These are phyloP conservation scores for Ostrea denselamellosa DNA, from an alignment of 1,140 invertebrate genomes.

Conservation along the genomic window DNA sequence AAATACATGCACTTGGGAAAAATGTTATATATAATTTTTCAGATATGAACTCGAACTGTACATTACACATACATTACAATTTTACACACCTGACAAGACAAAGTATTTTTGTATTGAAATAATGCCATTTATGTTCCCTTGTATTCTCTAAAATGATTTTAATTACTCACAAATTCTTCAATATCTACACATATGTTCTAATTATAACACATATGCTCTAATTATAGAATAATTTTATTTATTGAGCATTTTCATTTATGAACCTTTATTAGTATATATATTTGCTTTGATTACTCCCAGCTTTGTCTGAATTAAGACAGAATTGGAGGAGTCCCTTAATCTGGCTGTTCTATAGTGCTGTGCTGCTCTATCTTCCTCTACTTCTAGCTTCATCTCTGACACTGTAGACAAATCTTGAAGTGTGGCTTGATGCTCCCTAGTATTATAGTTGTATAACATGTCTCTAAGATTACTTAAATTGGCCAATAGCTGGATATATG, in stretches of 20 bases:
- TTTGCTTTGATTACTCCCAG: not conserved
- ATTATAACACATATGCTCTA: too few relatives aligned
- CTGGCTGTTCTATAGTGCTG: not conserved
- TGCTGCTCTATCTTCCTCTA: not conserved
- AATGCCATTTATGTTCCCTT: not conserved
- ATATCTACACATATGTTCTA: too few relatives aligned
- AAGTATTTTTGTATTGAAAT: too few relatives aligned
- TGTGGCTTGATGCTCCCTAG: not conserved
- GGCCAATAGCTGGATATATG: constrained; percentile 14
- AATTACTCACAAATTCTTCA: too few relatives aligned
- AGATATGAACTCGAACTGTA: too few relatives aligned
- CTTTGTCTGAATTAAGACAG: not conserved
- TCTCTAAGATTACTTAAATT: not conserved
- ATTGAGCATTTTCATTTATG: too few relatives aligned
- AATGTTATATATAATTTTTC: too few relatives aligned
- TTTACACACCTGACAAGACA: too few relatives aligned
- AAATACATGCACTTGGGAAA: too few relatives aligned
- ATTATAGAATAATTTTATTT: too few relatives aligned
- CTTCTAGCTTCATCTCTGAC: not conserved
- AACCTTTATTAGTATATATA: not conserved
- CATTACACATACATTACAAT: too few relatives aligned
- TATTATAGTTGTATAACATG: not conserved
- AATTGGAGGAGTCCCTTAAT: not conserved
- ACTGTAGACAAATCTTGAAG: not conserved
- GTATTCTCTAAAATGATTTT: too few relatives aligned